phyloP scores from a whole-genome alignment of 2,797 vertebrate species.

The Taeniopygia guttata region DNA sequence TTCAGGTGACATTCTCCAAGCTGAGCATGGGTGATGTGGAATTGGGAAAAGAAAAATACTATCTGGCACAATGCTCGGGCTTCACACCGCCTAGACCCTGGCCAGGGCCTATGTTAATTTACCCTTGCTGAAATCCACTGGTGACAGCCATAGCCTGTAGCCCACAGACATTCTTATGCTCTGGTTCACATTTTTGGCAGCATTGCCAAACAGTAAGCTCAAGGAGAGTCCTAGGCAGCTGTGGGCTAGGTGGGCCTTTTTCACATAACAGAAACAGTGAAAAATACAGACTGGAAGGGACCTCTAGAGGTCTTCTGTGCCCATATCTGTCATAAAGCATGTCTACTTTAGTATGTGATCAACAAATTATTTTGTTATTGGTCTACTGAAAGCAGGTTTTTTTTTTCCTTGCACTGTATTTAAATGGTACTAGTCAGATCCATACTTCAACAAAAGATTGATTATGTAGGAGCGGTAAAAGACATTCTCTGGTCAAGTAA shows the following conservation, averaged over 20 bases:
- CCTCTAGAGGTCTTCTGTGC: background rate
- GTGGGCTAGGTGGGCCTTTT: background rate
- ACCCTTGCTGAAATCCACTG: background rate
- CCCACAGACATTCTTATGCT: background rate
- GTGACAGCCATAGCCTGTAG: background rate
- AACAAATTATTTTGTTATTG: background rate
- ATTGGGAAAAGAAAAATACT: background rate
- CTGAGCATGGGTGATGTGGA: background rate
- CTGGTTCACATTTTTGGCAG: background rate
- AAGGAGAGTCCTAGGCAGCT: background rate
- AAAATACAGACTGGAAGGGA: background rate
- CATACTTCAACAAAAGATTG: background rate
- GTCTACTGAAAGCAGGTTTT: accelerated
- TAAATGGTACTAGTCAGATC: background rate
- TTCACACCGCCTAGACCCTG: background rate
- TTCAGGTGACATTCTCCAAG: background rate
- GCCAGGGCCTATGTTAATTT: background rate
- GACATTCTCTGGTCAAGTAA: background rate
- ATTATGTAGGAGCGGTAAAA: background rate
- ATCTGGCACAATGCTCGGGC: background rate
- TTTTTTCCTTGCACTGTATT: background rate
- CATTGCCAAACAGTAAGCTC: background rate
- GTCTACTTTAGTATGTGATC: background rate
- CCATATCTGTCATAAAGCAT: background rate
- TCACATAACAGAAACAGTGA: background rate